A percentile compares a stretch with the other conserved stretches of the same genome.
phyloP scores from a whole-genome alignment of 2,797 vertebrate species.

The Allochrocebus solatus region DNA sequence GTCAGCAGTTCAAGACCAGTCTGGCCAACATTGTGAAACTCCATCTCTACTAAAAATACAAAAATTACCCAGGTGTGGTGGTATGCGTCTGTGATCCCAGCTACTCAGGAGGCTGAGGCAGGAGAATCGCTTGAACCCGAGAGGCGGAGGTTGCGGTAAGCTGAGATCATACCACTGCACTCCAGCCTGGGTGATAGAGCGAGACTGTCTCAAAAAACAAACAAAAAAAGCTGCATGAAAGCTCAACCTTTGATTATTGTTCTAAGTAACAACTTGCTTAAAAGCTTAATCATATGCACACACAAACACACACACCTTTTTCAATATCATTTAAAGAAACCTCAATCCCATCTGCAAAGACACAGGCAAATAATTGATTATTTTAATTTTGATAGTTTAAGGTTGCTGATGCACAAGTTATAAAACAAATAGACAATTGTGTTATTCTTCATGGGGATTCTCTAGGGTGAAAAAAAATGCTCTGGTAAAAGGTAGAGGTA shows the following conservation, averaged over 20 bases:
- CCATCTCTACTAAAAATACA: not conserved
- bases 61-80: not conserved
- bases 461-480: not conserved
- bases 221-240: not conserved
- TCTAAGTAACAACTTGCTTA: not conserved
- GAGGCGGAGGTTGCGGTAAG: not conserved
- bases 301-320: not conserved
- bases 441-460: not conserved
- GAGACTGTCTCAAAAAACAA: not conserved
- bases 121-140: not conserved
- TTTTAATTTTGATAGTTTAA: conserved; percentile 44
- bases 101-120: not conserved
- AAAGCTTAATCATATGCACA: not conserved
- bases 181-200: not conserved
- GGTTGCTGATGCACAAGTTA: not conserved
- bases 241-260: not conserved
- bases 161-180: not conserved
- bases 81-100: not conserved
- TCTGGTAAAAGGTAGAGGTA: not conserved
- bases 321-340: not conserved
- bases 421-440: not conserved
- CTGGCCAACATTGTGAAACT: not conserved
- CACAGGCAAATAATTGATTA: not conserved
- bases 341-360: not conserved
- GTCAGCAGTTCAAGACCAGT: not conserved